phyloP scores from a whole-genome alignment of 92 coral and sea anemone species.

The Micromussa lordhowensis region DNA sequence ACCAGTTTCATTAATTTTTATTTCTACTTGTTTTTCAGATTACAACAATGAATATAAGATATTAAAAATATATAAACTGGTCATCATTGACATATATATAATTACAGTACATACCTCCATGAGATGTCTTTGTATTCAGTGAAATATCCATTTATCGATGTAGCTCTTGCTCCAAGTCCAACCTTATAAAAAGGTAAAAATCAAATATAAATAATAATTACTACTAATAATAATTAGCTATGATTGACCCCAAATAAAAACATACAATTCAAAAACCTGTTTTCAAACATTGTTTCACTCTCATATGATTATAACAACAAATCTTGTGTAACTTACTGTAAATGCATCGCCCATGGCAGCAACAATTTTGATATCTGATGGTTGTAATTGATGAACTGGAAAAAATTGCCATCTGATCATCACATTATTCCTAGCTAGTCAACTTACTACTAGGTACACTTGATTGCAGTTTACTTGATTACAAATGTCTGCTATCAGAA shows the following conservation, averaged over 20 bases:
- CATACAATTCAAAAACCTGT: background rate
- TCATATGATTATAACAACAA: background rate
- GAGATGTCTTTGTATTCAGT: slow-evolving; percentile 78
- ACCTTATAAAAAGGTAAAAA: slow-evolving; percentile 41
- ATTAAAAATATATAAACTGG: background rate
- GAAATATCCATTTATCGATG: slow-evolving; percentile 78
- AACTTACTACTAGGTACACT: too few relatives aligned
- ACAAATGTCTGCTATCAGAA: too few relatives aligned
- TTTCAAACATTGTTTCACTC: background rate
- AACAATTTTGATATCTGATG: slow-evolving; percentile 80
- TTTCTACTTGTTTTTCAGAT: too few relatives aligned
- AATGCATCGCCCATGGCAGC: slow-evolving; percentile 92
- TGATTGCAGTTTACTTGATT: too few relatives aligned
- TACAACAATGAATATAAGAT: too few relatives aligned
- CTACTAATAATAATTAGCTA: background rate
- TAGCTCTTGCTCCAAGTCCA: slow-evolving; percentile 86
- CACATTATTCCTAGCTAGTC: too few relatives aligned
- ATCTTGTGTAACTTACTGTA: slow-evolving; percentile 58
- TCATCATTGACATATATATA: background rate
- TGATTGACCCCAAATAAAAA: too few relatives aligned
- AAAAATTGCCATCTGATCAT: background rate
- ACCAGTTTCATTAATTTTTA: too few relatives aligned
- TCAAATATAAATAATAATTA: background rate
- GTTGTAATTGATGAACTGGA: slow-evolving; percentile 76
- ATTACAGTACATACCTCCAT: slow-evolving; percentile 76